A percentile compares a stretch with the other conserved stretches of the same genome.
Evolutionary conservation across 2,888 invertebrate species (phyloP).

Genomic region (Netelia fuscicornis): DNA sequence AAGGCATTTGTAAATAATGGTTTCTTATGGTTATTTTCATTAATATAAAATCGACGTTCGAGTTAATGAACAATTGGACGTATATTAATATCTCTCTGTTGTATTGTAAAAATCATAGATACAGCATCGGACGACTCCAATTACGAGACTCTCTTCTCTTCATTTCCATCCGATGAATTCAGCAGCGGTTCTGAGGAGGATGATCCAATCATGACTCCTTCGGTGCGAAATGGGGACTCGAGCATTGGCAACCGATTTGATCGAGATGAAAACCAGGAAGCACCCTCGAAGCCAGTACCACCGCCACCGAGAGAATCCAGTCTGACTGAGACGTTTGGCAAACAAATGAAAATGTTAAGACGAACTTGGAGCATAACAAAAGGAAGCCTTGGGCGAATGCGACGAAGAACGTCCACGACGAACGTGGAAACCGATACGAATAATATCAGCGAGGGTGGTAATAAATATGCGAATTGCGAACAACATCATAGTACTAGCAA

Average conservation of each 20-base stretch:
- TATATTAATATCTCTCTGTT: background rate
- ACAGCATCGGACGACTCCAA: constrained; percentile 81
- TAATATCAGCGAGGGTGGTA: constrained; percentile 48
- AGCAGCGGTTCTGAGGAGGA: constrained; percentile 76
- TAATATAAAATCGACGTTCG: background rate
- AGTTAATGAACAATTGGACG: background rate
- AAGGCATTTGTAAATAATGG: background rate
- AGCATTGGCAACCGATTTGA: background rate
- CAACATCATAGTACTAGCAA: constrained; percentile 55
- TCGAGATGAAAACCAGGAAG: constrained; percentile 64
- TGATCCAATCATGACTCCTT: background rate
- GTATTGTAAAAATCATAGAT: constrained; percentile 68
- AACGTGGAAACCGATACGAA: constrained; percentile 62
- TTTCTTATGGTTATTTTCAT: background rate
- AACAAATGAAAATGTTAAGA: constrained; percentile 80
- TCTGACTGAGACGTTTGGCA: constrained; percentile 79
- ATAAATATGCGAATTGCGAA: constrained; percentile 69
- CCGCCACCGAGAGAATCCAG: constrained; percentile 81
- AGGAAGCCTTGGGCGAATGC: constrained; percentile 80
- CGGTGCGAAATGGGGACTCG: background rate
- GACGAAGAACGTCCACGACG: constrained; percentile 75
- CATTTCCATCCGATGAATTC: constrained; percentile 77
- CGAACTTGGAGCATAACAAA: constrained; percentile 83
- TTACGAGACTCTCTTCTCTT: constrained; percentile 80
- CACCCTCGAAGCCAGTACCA: constrained; percentile 79